These are phyloP conservation scores for Drosophila infuscata DNA, from an alignment of 2,888 invertebrate genomes.

Conservation along the genomic window DNA sequence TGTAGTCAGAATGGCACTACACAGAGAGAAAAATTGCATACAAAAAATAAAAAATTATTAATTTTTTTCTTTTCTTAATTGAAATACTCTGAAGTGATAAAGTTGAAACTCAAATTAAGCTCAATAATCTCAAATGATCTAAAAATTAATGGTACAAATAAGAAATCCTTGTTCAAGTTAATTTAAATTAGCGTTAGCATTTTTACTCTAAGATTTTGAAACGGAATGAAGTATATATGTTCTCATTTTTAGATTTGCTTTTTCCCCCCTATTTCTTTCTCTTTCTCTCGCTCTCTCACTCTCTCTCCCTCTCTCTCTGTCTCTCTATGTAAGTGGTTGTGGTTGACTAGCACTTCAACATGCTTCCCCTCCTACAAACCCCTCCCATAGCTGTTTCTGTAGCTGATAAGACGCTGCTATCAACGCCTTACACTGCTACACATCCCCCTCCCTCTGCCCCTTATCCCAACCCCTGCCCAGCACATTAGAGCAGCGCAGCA, in stretches of 20 bases:
- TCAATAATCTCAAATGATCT: not conserved
- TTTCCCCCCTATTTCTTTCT: no score
- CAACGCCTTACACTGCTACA: slow-evolving; percentile 63
- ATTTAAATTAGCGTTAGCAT: no score
- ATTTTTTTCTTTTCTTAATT: not conserved
- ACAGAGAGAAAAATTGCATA: not conserved
- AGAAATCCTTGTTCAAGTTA: not conserved
- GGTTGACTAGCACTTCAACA: slow-evolving; percentile 38
- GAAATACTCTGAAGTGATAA: not conserved
- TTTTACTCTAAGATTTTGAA: not conserved
- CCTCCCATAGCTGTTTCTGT: slow-evolving; percentile 2
- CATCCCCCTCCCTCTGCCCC: slow-evolving; percentile 16
- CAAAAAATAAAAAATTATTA: accelerated
- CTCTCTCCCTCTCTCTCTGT: not conserved
- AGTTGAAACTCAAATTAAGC: not conserved
- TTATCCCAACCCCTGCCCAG: not conserved
- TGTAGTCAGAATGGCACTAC: not conserved
- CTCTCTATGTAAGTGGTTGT: not conserved
- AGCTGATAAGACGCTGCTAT: slow-evolving; percentile 75
- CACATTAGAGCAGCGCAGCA: slow-evolving; percentile 39
- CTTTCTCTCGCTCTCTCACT: not conserved
- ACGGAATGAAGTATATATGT: not conserved
- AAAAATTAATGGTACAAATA: not conserved
- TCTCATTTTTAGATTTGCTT: not conserved
- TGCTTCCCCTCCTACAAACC: not conserved